A percentile compares a stretch with the other conserved stretches of the same genome.
Conservation (phyloP, 2,797 vertebrate genomes). For the Myotis findleyi region DNA sequence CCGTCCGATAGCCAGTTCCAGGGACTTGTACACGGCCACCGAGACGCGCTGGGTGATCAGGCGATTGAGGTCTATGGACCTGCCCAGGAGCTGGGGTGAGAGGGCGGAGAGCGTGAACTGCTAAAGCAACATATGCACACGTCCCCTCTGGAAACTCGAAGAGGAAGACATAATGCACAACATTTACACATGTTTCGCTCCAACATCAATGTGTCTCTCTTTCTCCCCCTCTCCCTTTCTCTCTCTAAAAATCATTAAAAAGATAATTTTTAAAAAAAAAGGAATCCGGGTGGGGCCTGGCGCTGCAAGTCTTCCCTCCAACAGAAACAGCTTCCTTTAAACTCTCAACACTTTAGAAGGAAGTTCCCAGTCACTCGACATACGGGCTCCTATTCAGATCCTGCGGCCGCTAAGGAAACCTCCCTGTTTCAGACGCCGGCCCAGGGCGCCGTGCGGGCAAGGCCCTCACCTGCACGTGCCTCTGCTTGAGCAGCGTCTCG, state of each 20-base stretch:
- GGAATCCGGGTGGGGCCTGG: not conserved
- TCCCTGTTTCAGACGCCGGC: fast-evolving
- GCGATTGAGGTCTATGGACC: constrained; percentile 97
- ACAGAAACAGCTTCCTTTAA: not conserved
- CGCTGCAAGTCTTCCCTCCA: not conserved
- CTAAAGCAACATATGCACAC: not conserved
- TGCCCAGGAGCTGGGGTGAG: constrained; percentile 93
- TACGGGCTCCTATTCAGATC: not conserved
- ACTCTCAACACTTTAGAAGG: not conserved
- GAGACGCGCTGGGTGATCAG: constrained; percentile 98
- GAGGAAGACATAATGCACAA: not conserved
- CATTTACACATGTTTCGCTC: not conserved
- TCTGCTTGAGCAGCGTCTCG: constrained; percentile 96
- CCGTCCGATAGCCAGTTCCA: constrained; percentile 96
- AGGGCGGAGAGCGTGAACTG: not conserved
- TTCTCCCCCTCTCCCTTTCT: too few species aligned
- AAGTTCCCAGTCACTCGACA: not conserved
- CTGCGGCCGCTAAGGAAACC: not conserved
- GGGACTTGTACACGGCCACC: constrained; percentile 94
- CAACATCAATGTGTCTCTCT: too few species aligned
- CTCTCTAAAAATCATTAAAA: too few species aligned
- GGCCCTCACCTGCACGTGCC: constrained; percentile 94
- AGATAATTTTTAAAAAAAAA: too few species aligned
- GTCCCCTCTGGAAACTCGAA: not conserved
- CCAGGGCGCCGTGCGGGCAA: fast-evolving